Percentiles rank a stretch among this genome's conserved stretches.
phyloP scores from a whole-genome alignment of 2,888 invertebrate species.

The Neria commutata region DNA sequence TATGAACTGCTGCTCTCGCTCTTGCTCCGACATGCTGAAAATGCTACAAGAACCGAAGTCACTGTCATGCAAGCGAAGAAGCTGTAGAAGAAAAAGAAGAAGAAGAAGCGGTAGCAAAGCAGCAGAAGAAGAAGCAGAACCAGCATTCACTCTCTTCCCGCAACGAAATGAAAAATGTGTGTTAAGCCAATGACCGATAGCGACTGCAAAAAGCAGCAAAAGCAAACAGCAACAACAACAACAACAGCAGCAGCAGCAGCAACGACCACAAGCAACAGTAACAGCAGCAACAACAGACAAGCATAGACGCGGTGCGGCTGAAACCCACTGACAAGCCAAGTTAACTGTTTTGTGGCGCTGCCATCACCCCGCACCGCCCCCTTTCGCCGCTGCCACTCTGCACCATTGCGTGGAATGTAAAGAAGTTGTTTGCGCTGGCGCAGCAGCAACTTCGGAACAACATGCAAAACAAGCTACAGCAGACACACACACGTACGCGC shows the following conservation, averaged over 20 bases:
- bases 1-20: background rate
- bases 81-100: background rate
- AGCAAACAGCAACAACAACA: conserved; percentile 43
- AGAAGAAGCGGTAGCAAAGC: too few relatives aligned
- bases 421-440: conserved; percentile 21
- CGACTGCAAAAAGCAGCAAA: conserved; percentile 27
- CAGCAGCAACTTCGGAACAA: background rate
- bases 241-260: conserved; percentile 22
- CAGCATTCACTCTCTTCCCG: conserved; percentile 55
- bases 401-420: too few relatives aligned
- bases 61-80: conserved; percentile 1
- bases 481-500: background rate
- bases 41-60: background rate
- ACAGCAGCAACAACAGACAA: conserved; percentile 27
- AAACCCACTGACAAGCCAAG: conserved; percentile 16
- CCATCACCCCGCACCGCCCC: too few relatives aligned
- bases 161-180: conserved; percentile 59
- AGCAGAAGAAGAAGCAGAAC: too few relatives aligned
- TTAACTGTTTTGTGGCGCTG: background rate
- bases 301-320: conserved; percentile 22
- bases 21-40: background rate
- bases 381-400: too few relatives aligned
- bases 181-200: conserved; percentile 62
- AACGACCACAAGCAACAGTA: conserved; percentile 3
- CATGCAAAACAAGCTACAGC: background rate